Evolutionary conservation across 2,113 vertebrate species (phyloP).

Genomic region (Sarotherodon lohbergeri): DNA sequence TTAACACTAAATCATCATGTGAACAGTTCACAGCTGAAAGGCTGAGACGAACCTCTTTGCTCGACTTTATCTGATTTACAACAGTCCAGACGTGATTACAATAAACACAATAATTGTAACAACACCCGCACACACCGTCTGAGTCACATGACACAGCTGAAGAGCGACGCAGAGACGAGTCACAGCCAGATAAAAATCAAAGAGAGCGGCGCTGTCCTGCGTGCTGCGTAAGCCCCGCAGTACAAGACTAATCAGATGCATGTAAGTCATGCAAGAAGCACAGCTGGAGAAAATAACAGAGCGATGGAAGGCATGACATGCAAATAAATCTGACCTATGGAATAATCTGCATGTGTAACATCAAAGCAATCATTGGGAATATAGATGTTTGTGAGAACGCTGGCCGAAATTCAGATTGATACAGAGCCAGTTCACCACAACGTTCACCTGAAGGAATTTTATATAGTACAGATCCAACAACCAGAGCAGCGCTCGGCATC

Average conservation of each 20-base stretch:
- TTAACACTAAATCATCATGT: not conserved
- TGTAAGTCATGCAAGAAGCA: not conserved
- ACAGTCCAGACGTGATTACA: not conserved
- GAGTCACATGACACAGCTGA: not conserved
- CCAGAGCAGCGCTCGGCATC: not conserved
- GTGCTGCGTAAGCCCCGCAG: not conserved
- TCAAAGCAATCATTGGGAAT: not conserved
- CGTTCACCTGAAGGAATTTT: not conserved
- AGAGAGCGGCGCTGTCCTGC: not conserved
- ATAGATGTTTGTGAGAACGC: not conserved
- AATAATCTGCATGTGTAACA: rapidly evolving
- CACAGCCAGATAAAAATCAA: not conserved
- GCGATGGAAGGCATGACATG: not conserved
- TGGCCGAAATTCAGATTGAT: not conserved
- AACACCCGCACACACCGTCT: not conserved
- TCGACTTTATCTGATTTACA: not conserved
- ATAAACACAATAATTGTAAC: not conserved
- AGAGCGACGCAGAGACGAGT: not conserved
- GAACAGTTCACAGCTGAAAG: not conserved
- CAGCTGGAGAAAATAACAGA: not conserved
- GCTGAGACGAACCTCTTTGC: not conserved
- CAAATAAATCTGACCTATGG: not conserved
- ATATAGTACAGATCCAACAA: not conserved
- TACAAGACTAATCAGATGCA: not conserved
- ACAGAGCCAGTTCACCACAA: rapidly evolving